Evolutionary conservation across 1,140 invertebrate genomes (phyloP), one percentile per base, ranked within the genome.

Genomic region (Cydia fagiglandana): DNA sequence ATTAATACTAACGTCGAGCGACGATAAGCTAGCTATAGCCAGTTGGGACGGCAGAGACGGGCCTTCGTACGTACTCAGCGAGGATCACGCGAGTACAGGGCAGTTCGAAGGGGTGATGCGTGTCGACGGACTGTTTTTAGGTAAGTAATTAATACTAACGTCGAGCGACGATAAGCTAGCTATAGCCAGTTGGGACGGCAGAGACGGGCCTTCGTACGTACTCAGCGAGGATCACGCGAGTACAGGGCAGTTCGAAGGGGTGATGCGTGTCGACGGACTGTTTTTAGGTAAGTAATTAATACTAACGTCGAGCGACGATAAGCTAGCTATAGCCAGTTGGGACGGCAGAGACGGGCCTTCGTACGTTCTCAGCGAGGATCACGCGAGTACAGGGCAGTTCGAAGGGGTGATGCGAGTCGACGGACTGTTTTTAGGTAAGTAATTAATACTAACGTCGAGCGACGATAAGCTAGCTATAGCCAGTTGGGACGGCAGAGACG

Each of bases 211-310:
- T 34, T 34, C 2, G 6, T 34, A 34, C 34, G 64, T 66, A 4
- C 64, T 66, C 12, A 66, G 10, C 12, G 64, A 66, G 12, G 30
- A 66, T 15, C n/a, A 66, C 30, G 64, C 17, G 4, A 30, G 12
- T 15, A 66, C 10, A 28, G 30, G 64, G 4, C 64, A 30, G 10
- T 38, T 66, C 64, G 64, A 66, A 2, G 64, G 64, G 15, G 13
- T 34, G 7, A 4, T 30, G 24, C 24, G 9, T 3, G 30, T 66
- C 12, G 30, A 28, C 12, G 64, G 64, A 12, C 3, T 10, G 13
- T 66, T 66, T 28, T 66, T 68, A 68, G 66, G 66, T 15, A n/a
- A n/a, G n/a, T n/a, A 61, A 61, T 10, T n/a, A n/a, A n/a, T n/a
- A n/a, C n/a, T n/a, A n/a, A n/a, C n/a, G n/a, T n/a, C 66, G 34